These are phyloP conservation scores for Pseudeuparius sepicola DNA, from an alignment of 2,888 invertebrate genomes.

Conservation along the genomic window DNA sequence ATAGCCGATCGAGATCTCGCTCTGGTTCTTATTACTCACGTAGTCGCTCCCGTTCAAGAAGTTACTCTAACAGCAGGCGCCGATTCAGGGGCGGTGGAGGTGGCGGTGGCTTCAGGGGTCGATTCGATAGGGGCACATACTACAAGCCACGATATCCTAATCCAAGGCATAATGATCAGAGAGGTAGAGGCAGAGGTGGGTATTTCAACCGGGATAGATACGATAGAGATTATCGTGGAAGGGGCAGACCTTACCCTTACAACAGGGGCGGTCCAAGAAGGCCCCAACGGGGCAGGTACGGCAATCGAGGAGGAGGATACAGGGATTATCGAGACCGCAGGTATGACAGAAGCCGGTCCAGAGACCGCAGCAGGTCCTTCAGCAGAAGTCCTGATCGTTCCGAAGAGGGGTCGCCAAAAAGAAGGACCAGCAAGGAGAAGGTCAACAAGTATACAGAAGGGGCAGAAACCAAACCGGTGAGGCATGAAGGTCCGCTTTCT, in stretches of 20 bases:
- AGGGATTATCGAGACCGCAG: constrained; percentile 60
- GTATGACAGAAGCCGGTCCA: constrained; percentile 50
- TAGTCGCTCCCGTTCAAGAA: constrained; percentile 44
- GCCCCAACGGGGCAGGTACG: constrained; percentile 32
- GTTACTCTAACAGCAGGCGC: constrained; percentile 36
- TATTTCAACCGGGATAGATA: constrained; percentile 37
- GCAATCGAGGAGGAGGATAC: constrained; percentile 41
- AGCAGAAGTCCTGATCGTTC: constrained; percentile 43
- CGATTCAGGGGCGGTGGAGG: constrained; percentile 37
- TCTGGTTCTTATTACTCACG: constrained; percentile 46
- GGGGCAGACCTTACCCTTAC: constrained; percentile 35
- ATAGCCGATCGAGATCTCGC: constrained; percentile 43
- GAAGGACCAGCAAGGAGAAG: constrained; percentile 42
- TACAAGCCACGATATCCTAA: constrained; percentile 69
- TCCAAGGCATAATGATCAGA: constrained; percentile 44
- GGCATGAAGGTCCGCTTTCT: constrained; percentile 47
- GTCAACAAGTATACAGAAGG: constrained; percentile 45
- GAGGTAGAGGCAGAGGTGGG: constrained; percentile 35
- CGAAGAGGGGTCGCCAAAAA: constrained; percentile 28
- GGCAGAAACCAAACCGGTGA: constrained; percentile 34
- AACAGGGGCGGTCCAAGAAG: constrained; percentile 32
- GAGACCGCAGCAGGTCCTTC: constrained; percentile 39
- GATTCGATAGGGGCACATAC: constrained; percentile 64
- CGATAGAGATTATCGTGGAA: constrained; percentile 33
- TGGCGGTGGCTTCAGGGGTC: constrained; percentile 41